Conservation (phyloP, 1,140 invertebrate species). For the Temnothorax longispinosus region DNA sequence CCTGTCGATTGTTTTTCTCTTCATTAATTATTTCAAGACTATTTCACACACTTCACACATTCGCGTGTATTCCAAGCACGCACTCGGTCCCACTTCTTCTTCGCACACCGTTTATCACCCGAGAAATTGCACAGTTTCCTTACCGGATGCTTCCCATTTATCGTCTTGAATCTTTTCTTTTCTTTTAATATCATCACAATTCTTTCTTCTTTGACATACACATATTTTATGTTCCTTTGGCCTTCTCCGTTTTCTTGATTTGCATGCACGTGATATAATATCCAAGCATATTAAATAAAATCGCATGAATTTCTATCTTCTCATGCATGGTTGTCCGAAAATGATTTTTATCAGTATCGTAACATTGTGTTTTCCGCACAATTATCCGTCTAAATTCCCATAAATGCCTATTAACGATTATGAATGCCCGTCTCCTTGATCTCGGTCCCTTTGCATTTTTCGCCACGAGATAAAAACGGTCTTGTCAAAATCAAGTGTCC, state of each 20-base stretch:
- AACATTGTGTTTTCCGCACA: background rate
- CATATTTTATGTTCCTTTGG: background rate
- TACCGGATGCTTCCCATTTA: background rate
- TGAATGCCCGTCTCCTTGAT: background rate
- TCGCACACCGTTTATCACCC: background rate
- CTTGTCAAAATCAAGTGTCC: background rate
- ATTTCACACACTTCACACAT: background rate
- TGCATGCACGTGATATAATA: background rate
- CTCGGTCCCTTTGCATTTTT: background rate
- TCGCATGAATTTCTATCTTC: background rate
- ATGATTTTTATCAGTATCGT: constrained; percentile 15
- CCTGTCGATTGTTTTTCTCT: background rate
- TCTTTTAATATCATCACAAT: background rate
- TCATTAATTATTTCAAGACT: background rate
- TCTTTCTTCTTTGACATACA: constrained; percentile 27
- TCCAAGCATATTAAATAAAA: constrained; percentile 17
- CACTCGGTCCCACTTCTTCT: background rate
- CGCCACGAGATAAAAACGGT: background rate
- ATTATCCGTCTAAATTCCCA: constrained; percentile 17
- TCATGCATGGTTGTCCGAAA: constrained; percentile 3
- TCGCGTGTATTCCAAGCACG: background rate
- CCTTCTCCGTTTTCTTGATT: background rate
- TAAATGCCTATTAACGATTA: constrained; percentile 22
- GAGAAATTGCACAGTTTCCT: constrained; percentile 3
- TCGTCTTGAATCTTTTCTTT: background rate